Base-by-base conservation (phyloP, 2,113 vertebrate genomes). In the Opisthocomus hoazin region DNA sequence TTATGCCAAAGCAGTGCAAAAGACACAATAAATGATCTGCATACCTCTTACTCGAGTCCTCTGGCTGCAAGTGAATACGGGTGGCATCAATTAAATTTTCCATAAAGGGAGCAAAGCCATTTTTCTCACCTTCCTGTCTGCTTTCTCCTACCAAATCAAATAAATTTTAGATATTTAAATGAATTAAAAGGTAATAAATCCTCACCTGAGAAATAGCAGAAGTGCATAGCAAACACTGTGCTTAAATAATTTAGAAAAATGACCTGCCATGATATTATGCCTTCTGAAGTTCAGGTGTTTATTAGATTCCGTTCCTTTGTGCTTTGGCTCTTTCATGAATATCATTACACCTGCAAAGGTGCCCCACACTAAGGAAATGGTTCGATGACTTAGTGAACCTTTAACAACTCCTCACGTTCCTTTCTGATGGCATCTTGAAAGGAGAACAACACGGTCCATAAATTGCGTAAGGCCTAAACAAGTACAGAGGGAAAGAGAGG, bases 161-260 rank as follows among this genome's bases (percentile, higher is more conserved):
- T 32, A 21, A 36, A 18, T 71, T 71, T 63, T 21, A 79, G 65
- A 29, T 66, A 64, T 82, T 54, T 76, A 56, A 93, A 66, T 84
- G 95, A 94, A 95, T 80, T 77, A 92, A 93, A 86, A 81, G 69
- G 63, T 43, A 78, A 86, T 94, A 90, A 94, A 94, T 94, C 66
- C 70, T 29, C 58, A 53, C 66, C 71, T 85, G 89, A 88, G 88
- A 37, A 83, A 77, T 20, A 23, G 50, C 4, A 56, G 58, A 57
- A 76, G 11, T 32, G 36, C 60, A 45, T 24, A 48, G 56, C 53
- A 93, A 93, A 96, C 73, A 65, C 50, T 21, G 26, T 11, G 71
- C 57, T 89, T 90, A 75, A 95, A 87, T 93, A 94, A 81, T 90
- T 90, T 51, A 91, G 48, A 64, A 87, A 39, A 88, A 93, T 41